Conservation (phyloP, 2,113 vertebrate genomes). For the Nycticebus coucang region DNA sequence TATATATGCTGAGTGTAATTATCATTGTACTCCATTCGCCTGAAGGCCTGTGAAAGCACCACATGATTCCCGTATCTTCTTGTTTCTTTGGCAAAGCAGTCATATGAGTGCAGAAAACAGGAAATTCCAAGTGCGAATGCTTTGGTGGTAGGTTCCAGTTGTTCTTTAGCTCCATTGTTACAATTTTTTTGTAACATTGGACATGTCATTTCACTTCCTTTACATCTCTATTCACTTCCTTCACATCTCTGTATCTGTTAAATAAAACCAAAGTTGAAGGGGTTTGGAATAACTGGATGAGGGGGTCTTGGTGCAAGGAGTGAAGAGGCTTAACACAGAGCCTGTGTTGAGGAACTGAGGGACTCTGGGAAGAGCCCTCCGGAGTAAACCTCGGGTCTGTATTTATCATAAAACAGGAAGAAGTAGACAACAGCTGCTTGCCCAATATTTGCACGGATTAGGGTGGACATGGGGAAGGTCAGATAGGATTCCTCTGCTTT, state of each 20-base stretch:
- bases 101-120: not conserved
- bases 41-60: not conserved
- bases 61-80: not conserved
- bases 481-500: too few relatives aligned
- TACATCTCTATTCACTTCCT: not conserved
- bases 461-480: too few relatives aligned
- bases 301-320: too few relatives aligned
- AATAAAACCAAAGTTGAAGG: not conserved
- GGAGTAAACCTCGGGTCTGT: too few relatives aligned
- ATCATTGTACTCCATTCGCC: not conserved
- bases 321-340: too few relatives aligned
- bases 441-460: too few relatives aligned
- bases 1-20: not conserved
- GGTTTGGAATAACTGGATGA: too few relatives aligned
- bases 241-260: not conserved
- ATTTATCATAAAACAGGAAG: too few relatives aligned
- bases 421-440: too few relatives aligned
- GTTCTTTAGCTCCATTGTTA: not conserved
- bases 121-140: not conserved
- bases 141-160: not conserved
- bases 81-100: constrained; percentile 11
- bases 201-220: not conserved
- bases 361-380: too few relatives aligned
- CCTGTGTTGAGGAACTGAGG: too few relatives aligned
- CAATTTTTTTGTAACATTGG: not conserved